These are phyloP conservation scores for Enoplosus armatus DNA, from an alignment of 2,797 vertebrate species.

Conservation along the genomic window DNA sequence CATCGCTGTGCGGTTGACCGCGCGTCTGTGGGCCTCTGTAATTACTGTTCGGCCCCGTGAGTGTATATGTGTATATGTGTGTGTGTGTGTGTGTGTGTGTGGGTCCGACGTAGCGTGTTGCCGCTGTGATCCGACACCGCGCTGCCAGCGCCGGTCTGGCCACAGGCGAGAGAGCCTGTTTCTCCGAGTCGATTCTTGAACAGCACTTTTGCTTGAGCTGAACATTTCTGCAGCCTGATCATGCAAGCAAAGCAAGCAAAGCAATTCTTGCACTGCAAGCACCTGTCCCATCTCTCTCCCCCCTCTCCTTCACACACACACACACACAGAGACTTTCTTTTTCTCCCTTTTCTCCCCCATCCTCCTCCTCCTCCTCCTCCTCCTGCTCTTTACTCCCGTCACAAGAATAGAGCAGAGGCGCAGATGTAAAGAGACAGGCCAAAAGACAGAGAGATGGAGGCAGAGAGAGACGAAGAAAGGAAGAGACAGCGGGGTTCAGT, in stretches of 20 bases:
- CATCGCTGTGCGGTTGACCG: slow-evolving; percentile 65
- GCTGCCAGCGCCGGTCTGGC: slow-evolving; percentile 52
- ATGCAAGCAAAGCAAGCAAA: slow-evolving; percentile 72
- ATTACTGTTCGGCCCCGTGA: slow-evolving; percentile 40
- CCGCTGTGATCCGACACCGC: slow-evolving; percentile 39
- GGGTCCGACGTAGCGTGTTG: slow-evolving; percentile 40
- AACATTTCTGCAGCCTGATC: slow-evolving; percentile 74
- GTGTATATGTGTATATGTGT: slow-evolving; percentile 19
- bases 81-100: slow-evolving; percentile 25
- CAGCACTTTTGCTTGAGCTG: slow-evolving; percentile 68
- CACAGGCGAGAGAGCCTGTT: slow-evolving; percentile 53
- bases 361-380: background rate
- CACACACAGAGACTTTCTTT: slow-evolving; percentile 33
- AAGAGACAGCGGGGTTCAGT: slow-evolving; percentile 75
- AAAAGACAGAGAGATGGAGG: slow-evolving; percentile 73
- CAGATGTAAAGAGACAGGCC: slow-evolving; percentile 77
- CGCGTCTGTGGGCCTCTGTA: slow-evolving; percentile 54
- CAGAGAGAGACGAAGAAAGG: slow-evolving; percentile 69
- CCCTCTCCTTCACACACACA: background rate
- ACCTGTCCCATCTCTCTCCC: slow-evolving; percentile 66
- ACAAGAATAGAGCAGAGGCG: slow-evolving; percentile 60
- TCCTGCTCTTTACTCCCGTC: slow-evolving; percentile 49
- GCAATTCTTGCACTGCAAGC: slow-evolving; percentile 75
- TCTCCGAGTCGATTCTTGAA: slow-evolving; percentile 63
- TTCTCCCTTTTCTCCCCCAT: slow-evolving; percentile 22